Conservation (phyloP, 2,888 invertebrate genomes). For the Hanleya hanleyi region DNA sequence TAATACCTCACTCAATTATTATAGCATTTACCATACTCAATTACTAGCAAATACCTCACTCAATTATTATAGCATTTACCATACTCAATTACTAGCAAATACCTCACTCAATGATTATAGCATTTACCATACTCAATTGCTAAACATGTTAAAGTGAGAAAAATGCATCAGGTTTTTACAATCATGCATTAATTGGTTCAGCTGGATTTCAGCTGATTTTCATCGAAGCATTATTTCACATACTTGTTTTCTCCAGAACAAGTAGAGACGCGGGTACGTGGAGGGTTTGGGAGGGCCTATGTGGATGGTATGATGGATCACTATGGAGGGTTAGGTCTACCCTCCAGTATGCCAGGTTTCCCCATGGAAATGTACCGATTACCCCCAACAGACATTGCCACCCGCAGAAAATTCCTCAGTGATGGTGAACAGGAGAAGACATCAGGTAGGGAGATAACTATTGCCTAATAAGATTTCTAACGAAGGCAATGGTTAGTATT, state of each 20-base stretch:
- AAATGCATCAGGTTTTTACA: too few species aligned
- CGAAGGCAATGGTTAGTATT: background rate
- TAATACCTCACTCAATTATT: too few species aligned
- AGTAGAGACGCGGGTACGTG: conserved; percentile 36
- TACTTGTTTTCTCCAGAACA: conserved; percentile 9
- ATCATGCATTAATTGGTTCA: background rate
- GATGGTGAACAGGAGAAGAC: conserved; percentile 41
- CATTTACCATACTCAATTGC: too few species aligned
- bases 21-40: too few species aligned
- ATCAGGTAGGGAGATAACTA: conserved; percentile 35
- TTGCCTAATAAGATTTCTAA: background rate
- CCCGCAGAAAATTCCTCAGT: conserved; percentile 42
- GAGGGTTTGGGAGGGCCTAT: conserved; percentile 54
- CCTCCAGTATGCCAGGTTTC: conserved; percentile 22
- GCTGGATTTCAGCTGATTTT: background rate
- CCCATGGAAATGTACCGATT: conserved; percentile 1
- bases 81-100: too few species aligned
- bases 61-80: too few species aligned
- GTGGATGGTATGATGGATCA: conserved; percentile 55
- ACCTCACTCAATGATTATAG: too few species aligned
- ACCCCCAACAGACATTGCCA: conserved; percentile 35
- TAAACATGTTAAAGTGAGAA: too few species aligned
- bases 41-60: too few species aligned
- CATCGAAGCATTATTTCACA: too few species aligned
- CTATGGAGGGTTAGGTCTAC: conserved; percentile 47